phyloP scores from a whole-genome alignment of 2,113 vertebrate genomes.

The Indicator indicator region DNA sequence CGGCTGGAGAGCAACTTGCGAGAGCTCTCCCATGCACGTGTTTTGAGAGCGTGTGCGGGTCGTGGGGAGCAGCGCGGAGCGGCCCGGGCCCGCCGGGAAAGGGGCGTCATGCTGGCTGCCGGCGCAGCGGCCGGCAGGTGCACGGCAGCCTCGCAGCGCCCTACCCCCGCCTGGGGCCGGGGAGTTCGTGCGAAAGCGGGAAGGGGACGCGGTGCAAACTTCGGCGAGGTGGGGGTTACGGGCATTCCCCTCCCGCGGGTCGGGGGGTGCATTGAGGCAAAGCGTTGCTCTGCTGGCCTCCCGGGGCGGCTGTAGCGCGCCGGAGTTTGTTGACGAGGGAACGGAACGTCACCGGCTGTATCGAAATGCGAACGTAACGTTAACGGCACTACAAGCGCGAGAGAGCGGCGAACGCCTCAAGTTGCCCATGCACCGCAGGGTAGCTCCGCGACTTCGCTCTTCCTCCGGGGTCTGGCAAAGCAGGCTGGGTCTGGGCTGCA shows the following conservation, averaged over 20 bases:
- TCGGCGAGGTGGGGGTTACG: neutral
- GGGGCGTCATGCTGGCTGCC: neutral
- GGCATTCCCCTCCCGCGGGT: neutral
- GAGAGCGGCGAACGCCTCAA: neutral
- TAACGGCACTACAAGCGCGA: too few relatives aligned
- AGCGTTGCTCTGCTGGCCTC: neutral
- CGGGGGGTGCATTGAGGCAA: neutral
- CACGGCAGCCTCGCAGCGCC: slow-evolving; percentile 27
- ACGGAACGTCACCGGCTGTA: neutral
- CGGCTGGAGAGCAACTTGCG: slow-evolving; percentile 49
- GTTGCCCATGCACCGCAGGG: neutral
- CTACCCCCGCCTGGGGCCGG: neutral
- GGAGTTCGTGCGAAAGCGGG: neutral
- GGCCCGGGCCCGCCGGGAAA: neutral
- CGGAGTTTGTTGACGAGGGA: neutral
- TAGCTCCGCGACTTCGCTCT: neutral
- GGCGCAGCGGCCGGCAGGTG: slow-evolving; percentile 58
- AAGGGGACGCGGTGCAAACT: slow-evolving; percentile 24
- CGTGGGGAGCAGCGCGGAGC: neutral
- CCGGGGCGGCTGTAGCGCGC: neutral
- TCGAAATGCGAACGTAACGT: neutral
- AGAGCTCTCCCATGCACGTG: slow-evolving; percentile 55
- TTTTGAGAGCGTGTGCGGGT: slow-evolving; percentile 51
- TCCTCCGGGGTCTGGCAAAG: neutral
- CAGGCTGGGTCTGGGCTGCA: neutral